A percentile compares a stretch with the other conserved stretches of the same genome.
phyloP scores from a whole-genome alignment of 23 tunicate species.

The Styela clava region DNA sequence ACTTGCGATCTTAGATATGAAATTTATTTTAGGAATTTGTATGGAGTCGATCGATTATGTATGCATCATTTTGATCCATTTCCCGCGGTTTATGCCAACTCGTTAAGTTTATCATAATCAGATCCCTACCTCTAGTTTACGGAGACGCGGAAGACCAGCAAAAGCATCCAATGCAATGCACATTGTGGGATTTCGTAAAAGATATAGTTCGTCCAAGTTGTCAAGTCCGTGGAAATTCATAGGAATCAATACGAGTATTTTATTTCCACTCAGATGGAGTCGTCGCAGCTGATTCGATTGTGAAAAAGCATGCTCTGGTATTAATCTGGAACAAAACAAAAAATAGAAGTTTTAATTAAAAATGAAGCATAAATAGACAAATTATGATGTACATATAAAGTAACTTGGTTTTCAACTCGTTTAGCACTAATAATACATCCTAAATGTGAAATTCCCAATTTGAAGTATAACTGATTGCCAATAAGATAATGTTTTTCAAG shows the following conservation, averaged over 20 bases:
- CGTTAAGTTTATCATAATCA: too few species aligned
- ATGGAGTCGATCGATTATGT: too few species aligned
- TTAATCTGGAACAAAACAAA: slow-evolving; percentile 11
- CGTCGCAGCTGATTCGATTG: slow-evolving; percentile 21
- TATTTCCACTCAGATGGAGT: slow-evolving; percentile 46
- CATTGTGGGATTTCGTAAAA: slow-evolving; percentile 55
- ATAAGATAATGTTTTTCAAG: too few species aligned
- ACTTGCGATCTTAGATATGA: too few species aligned
- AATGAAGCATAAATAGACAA: neutral
- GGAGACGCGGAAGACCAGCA: slow-evolving; percentile 14
- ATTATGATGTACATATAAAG: too few species aligned
- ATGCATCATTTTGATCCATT: too few species aligned
- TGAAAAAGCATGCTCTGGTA: slow-evolving; percentile 35
- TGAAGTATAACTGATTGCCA: too few species aligned
- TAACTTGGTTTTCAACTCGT: too few species aligned
- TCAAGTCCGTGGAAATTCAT: slow-evolving; percentile 31
- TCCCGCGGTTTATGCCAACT: too few species aligned
- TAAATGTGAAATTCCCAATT: too few species aligned
- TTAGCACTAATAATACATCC: too few species aligned
- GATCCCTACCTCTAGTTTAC: slow-evolving; percentile 14
- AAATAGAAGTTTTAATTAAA: neutral
- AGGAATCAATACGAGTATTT: slow-evolving; percentile 49
- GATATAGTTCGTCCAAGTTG: slow-evolving; percentile 25
- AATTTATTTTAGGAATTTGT: too few species aligned
- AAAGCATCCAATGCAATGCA: slow-evolving; percentile 50